These are phyloP conservation scores for Parelbella ahira DNA, from an alignment of 2,888 invertebrate genomes.

Conservation along the genomic window DNA sequence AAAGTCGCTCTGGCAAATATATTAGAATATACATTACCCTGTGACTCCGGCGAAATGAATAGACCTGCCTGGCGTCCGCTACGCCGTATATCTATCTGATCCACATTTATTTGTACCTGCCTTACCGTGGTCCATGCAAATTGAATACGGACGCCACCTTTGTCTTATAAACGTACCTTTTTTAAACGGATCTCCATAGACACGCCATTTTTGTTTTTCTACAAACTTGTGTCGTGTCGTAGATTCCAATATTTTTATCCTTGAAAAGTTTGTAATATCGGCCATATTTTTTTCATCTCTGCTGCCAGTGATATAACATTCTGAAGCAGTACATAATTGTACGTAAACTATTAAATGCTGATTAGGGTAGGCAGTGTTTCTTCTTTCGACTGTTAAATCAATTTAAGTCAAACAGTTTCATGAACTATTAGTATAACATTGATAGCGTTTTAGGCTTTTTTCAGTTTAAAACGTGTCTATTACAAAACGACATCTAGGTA, in stretches of 20 bases:
- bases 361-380: too few relatives aligned
- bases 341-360: too few relatives aligned
- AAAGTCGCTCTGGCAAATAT: constrained; percentile 79
- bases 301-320: too few relatives aligned
- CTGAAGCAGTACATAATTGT: too few relatives aligned
- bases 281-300: too few relatives aligned
- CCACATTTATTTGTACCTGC: constrained; percentile 33
- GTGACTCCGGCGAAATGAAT: constrained; percentile 73
- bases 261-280: too few relatives aligned
- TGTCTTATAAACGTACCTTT: constrained; percentile 19
- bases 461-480: too few relatives aligned
- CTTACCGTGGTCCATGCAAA: constrained; percentile 33
- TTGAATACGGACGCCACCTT: constrained; percentile 36
- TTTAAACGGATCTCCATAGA: constrained; percentile 28
- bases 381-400: too few relatives aligned
- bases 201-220: constrained; percentile 18
- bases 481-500: too few relatives aligned
- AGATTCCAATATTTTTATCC: not conserved
- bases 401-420: too few relatives aligned
- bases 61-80: constrained; percentile 45
- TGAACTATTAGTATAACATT: too few relatives aligned
- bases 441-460: too few relatives aligned
- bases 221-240: not conserved
- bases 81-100: constrained; percentile 39
- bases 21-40: constrained; percentile 81